Conservation (phyloP, 2,113 vertebrate species). For the Bujurquina vittata region DNA sequence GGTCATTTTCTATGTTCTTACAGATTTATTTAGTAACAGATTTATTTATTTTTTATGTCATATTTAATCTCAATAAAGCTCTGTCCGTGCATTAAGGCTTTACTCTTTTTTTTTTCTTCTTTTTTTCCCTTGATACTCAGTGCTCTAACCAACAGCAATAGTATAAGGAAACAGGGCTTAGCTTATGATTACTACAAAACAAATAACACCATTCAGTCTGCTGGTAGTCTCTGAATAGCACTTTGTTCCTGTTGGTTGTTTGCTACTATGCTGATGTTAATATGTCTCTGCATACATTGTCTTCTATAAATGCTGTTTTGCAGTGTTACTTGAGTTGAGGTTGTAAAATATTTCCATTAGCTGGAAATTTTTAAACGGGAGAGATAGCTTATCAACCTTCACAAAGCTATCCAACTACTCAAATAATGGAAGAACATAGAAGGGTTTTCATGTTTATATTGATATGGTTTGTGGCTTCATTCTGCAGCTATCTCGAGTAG, state of each 20-base stretch:
- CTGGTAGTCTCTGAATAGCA: not conserved
- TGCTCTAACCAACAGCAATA: not conserved
- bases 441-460: not conserved
- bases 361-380: not conserved
- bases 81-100: not conserved
- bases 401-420: not conserved
- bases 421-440: not conserved
- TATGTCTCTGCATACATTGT: not conserved
- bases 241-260: not conserved
- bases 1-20: not conserved
- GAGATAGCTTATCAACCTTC: not conserved
- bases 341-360: not conserved
- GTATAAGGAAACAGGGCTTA: conserved; percentile 15
- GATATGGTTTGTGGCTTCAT: not conserved
- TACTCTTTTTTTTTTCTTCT: not conserved
- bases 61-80: not conserved
- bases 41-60: not conserved
- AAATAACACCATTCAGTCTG: not conserved
- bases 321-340: not conserved
- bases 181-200: conserved; percentile 18
- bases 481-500: not conserved
- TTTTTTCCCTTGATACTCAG: not conserved
- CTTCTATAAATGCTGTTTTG: not conserved
- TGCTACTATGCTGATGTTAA: not conserved
- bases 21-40: too few species aligned